A percentile compares a stretch with the other conserved stretches of the same genome.
Conservation (phyloP, 2,113 vertebrate genomes). For the Puma concolor region DNA sequence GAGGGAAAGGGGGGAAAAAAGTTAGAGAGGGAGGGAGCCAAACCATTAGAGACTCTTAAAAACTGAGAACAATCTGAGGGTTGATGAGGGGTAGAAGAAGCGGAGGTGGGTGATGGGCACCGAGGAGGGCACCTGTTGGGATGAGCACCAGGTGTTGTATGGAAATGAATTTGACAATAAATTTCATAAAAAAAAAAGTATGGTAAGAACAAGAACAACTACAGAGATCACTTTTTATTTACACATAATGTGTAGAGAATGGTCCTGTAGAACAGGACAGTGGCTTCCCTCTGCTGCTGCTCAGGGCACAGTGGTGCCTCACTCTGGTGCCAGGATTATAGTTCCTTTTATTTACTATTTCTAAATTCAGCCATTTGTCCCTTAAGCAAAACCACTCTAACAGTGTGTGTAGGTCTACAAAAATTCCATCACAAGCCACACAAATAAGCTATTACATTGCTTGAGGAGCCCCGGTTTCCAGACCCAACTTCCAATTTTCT, state of each 20-base stretch:
- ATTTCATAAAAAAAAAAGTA: too few relatives aligned
- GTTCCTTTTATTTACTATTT: not conserved
- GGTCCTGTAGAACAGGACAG: fast-evolving
- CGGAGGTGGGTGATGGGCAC: too few relatives aligned
- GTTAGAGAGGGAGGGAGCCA: too few relatives aligned
- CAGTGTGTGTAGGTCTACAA: not conserved
- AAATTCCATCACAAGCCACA: not conserved
- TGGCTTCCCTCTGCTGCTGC: not conserved
- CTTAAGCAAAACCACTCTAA: not conserved
- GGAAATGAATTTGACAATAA: too few relatives aligned
- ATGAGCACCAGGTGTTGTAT: too few relatives aligned
- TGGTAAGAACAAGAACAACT: not conserved
- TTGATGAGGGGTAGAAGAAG: too few relatives aligned
- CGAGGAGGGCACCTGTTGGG: too few relatives aligned
- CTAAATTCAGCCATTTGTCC: not conserved
- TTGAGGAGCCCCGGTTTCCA: not conserved
- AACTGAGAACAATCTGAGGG: too few relatives aligned
- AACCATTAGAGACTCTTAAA: too few relatives aligned
- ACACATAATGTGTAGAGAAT: fast-evolving
- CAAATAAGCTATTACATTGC: not conserved
- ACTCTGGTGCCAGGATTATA: not conserved
- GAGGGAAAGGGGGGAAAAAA: too few relatives aligned
- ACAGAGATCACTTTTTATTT: not conserved
- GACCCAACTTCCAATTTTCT: not conserved
- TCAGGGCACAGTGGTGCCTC: not conserved